These are phyloP conservation scores for Lasioglossum marginatum DNA, from an alignment of 2,888 invertebrate genomes.

Conservation along the genomic window DNA sequence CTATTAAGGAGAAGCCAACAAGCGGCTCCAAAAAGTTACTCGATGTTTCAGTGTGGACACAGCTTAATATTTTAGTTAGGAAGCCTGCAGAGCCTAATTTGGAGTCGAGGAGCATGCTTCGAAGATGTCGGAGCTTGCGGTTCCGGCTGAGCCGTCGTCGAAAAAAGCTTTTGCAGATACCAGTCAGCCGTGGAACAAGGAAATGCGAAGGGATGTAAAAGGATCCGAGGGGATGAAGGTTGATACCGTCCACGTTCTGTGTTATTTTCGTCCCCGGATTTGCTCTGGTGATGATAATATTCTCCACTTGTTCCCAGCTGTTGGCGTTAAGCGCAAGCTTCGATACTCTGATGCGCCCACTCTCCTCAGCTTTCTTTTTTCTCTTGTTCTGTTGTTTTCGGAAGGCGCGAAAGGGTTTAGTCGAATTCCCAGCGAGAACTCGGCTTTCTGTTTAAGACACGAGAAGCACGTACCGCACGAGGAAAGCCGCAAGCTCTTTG, in stretches of 20 bases:
- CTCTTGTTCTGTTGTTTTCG: background rate
- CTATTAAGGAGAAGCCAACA: background rate
- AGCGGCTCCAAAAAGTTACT: background rate
- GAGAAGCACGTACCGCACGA: background rate
- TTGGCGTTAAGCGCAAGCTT: background rate
- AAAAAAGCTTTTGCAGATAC: constrained; percentile 6
- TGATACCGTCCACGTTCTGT: background rate
- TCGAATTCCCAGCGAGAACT: background rate
- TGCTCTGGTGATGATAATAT: background rate
- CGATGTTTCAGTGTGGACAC: background rate
- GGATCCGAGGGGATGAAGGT: background rate
- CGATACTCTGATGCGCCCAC: background rate
- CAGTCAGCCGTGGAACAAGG: background rate
- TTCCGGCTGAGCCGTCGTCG: background rate
- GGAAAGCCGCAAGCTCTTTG: background rate
- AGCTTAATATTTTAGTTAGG: background rate
- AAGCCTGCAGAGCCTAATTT: background rate
- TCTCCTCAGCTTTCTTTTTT: background rate
- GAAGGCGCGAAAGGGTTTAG: background rate
- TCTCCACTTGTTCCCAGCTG: background rate
- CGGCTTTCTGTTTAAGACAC: background rate
- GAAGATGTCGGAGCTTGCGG: background rate
- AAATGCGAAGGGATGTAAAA: background rate
- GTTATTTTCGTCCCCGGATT: background rate
- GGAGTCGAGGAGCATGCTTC: background rate